A percentile compares a stretch with the other conserved stretches of the same genome.
These are phyloP conservation scores for Myiozetetes cayanensis DNA, from an alignment of 2,113 vertebrate species.

Conservation along the genomic window DNA sequence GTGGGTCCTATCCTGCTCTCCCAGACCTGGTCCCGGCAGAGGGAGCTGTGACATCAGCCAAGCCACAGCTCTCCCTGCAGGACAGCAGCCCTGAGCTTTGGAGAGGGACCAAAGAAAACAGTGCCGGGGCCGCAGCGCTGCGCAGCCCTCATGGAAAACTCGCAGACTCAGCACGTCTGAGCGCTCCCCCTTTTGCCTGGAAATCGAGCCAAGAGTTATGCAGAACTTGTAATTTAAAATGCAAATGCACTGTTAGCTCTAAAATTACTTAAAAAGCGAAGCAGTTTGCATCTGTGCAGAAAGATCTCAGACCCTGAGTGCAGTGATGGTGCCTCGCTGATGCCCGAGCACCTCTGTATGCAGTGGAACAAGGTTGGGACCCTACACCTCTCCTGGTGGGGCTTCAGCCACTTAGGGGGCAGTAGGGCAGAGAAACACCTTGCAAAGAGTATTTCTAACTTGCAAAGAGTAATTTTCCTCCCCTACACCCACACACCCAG, in stretches of 20 bases:
- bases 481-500: background rate
- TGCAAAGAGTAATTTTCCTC: background rate
- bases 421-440: background rate
- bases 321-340: background rate
- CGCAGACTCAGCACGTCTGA: background rate
- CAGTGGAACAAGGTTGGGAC: background rate
- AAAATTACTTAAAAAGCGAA: background rate
- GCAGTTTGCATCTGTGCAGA: background rate
- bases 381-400: background rate
- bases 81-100: background rate
- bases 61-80: background rate
- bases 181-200: background rate
- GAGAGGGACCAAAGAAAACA: background rate
- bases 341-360: background rate
- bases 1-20: background rate
- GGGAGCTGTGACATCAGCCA: constrained; percentile 48
- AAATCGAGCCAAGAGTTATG: background rate
- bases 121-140: rapidly evolving
- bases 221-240: background rate
- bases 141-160: background rate
- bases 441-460: background rate
- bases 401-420: background rate
- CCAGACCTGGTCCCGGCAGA: background rate
- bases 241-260: background rate
- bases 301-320: background rate